Evolutionary conservation across 2,888 invertebrate genomes (phyloP), one percentile per base, ranked within the genome.

Genomic region (Gymnosoma rotundatum): DNA sequence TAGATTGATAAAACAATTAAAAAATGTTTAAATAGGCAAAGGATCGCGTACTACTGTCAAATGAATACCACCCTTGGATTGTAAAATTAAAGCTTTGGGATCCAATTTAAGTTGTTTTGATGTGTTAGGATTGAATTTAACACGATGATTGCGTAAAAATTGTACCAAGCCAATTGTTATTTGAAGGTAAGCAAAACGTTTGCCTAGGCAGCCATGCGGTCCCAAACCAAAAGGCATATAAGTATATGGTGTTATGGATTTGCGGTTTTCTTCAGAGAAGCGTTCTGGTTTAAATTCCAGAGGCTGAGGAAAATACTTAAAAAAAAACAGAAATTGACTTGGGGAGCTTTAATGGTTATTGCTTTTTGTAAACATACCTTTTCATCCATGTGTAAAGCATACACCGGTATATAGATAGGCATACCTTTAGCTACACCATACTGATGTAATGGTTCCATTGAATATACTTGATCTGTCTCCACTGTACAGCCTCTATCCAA

Each of bases 221-320:
- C 93, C 92, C 54, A 89, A 84, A 10, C 92, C 92, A 63, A 92
- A 93, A 25, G 92, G 92, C 88, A 93, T 88, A 83, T 91, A 92
- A 5, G 91, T 90, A 61, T 90, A 92, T 2, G 92, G 90, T 4
- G 83, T 87, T 45, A 91, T 89, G 5, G 88, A 87, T n/a, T 89
- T 87, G 2, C 90, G 90, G 54, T 92, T 92, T 58, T 88, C 88
- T 7, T 88, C 25, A 0, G 92, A 89, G 86, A 93, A 93, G 21
- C 93, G 89, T 78, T 93, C 92, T 2, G 93, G 93, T 54, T 90
- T 87, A 54, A 92, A 93, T 42, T 87, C 86, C 2, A 89, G 81
- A 0, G 93, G 93, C 54, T 92, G 86, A 1, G 90, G 89, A 82
- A 88, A 92, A 83, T 91, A 90, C 92, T 92, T n/a, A 2, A 87